Evolutionary conservation across 2,888 invertebrate genomes (phyloP).

Genomic region (Biston stratarius): DNA sequence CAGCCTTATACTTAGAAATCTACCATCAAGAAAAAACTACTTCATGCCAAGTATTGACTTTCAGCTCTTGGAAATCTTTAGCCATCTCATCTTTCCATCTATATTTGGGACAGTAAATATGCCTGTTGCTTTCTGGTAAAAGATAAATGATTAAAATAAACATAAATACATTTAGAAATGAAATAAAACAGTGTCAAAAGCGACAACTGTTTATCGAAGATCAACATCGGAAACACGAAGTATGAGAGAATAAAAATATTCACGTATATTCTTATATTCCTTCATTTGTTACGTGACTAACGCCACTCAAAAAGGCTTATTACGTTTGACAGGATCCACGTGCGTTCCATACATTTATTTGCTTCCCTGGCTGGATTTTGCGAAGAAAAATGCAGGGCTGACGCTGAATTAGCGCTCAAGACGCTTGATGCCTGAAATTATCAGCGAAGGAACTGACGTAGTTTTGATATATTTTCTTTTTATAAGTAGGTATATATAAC

Average conservation of each 20-base stretch:
- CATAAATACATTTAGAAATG: too few species aligned
- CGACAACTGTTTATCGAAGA: constrained; percentile 17
- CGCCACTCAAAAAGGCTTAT: constrained; percentile 66
- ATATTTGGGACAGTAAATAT: too few species aligned
- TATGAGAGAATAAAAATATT: constrained; percentile 53
- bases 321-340: constrained; percentile 61
- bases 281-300: constrained; percentile 68
- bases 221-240: constrained; percentile 46
- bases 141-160: not conserved
- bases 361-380: constrained; percentile 25
- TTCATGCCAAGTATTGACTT: too few species aligned
- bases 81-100: too few species aligned
- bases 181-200: constrained; percentile 26
- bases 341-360: constrained; percentile 49
- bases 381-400: constrained; percentile 3
- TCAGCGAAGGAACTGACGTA: too few species aligned
- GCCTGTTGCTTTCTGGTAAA: too few species aligned
- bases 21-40: too few species aligned
- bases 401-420: not conserved
- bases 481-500: too few species aligned
- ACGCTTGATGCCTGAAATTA: too few species aligned
- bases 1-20: too few species aligned
- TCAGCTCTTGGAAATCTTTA: too few species aligned
- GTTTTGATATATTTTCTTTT: too few species aligned
- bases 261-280: constrained; percentile 53